Conservation (phyloP, 2,888 invertebrate species). For the Chymomyza caudatula region DNA sequence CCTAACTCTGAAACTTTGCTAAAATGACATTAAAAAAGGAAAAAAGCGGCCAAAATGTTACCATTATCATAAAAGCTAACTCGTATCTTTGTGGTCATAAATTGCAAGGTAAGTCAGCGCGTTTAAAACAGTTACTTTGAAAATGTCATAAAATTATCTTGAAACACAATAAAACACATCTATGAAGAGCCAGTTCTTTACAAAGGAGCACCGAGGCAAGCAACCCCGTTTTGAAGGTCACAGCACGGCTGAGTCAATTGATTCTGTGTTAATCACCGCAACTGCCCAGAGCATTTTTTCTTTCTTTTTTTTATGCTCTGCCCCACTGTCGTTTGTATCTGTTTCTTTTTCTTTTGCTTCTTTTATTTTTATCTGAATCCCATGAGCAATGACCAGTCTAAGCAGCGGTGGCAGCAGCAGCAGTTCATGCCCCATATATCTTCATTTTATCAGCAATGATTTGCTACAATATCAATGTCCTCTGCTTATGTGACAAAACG, state of each 20-base stretch:
- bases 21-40: not conserved
- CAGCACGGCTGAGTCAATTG: not conserved
- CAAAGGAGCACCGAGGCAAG: not conserved
- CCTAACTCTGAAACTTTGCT: not conserved
- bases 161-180: no score
- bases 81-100: not conserved
- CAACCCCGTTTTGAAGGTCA: not conserved
- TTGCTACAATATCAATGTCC: slow-evolving; percentile 41
- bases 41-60: not conserved
- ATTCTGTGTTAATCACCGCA: not conserved
- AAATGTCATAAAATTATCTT: not conserved
- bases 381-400: not conserved
- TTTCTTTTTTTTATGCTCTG: not conserved
- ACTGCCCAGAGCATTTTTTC: not conserved
- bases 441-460: not conserved
- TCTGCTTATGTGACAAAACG: slow-evolving; percentile 57
- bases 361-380: not conserved
- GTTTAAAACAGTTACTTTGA: not conserved
- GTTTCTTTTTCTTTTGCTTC: not conserved
- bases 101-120: not conserved
- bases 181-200: no score
- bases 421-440: not conserved
- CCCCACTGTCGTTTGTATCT: not conserved
- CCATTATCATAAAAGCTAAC: not conserved
- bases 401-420: not conserved